These are phyloP conservation scores for Chondrilla cf. caribensis DNA, from an alignment of 37 sponge, comb jelly and placozoan species.

Conservation along the genomic window DNA sequence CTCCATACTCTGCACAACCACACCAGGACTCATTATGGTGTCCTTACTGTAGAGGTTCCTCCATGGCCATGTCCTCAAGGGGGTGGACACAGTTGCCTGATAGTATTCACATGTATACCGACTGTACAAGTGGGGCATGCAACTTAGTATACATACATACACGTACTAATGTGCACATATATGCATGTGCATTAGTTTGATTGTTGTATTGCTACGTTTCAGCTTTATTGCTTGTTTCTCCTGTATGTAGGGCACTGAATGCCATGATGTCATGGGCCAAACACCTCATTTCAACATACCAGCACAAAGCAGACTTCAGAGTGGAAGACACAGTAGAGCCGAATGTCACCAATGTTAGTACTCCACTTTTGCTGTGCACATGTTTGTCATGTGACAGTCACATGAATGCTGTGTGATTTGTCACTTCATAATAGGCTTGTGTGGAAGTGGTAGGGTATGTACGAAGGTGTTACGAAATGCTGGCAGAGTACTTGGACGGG, in stretches of 20 bases:
- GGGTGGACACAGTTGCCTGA: too few relatives aligned
- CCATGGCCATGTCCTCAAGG: too few relatives aligned
- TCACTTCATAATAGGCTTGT: slow-evolving; percentile 56
- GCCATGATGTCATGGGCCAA: slow-evolving; percentile 51
- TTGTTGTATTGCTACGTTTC: not conserved
- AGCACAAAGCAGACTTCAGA: slow-evolving; percentile 85
- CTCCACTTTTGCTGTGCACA: too few relatives aligned
- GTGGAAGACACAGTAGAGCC: slow-evolving; percentile 55
- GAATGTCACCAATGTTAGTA: slow-evolving; percentile 35
- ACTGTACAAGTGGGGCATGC: too few relatives aligned
- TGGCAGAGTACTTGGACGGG: slow-evolving; percentile 76
- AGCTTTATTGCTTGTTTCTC: not conserved
- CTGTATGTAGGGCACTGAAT: slow-evolving; percentile 40
- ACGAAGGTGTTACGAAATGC: slow-evolving; percentile 19
- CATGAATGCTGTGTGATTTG: not conserved
- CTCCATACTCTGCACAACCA: too few relatives aligned
- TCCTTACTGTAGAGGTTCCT: too few relatives aligned
- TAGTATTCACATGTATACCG: too few relatives aligned
- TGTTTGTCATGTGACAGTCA: slow-evolving; percentile 3
- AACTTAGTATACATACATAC: too few relatives aligned
- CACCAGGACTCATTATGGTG: too few relatives aligned
- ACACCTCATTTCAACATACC: slow-evolving; percentile 52
- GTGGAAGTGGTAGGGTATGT: slow-evolving; percentile 45
- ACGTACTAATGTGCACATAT: too few relatives aligned
- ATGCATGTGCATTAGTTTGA: too few relatives aligned